A percentile compares a stretch with the other conserved stretches of the same genome.
phyloP scores from a whole-genome alignment of 2,797 vertebrate species.

The Danio jaintianensis region DNA sequence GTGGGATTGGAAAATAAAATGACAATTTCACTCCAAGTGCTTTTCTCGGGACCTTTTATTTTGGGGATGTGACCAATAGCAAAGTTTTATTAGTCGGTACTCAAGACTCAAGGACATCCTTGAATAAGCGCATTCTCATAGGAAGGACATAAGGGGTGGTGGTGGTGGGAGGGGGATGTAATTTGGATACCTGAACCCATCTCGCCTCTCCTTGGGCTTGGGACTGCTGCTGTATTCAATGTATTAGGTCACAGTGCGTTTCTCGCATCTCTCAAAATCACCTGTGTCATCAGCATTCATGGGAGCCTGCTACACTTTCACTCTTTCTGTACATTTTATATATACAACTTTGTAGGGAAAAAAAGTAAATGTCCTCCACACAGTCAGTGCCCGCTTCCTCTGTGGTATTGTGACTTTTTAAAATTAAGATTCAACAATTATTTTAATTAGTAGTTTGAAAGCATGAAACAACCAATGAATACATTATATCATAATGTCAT shows the following conservation, averaged over 20 bases:
- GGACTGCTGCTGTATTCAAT: conserved; percentile 33
- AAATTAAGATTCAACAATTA: no score
- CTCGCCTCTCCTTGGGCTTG: conserved; percentile 57
- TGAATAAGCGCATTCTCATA: conserved; percentile 44
- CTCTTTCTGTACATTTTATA: conserved; percentile 32
- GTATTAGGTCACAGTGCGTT: conserved; percentile 18
- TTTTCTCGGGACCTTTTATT: conserved; percentile 38
- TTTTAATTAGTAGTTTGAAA: not conserved
- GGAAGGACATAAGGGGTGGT: conserved; percentile 13
- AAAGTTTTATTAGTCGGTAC: conserved; percentile 49
- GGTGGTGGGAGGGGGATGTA: conserved; percentile 21
- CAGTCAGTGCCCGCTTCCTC: not conserved
- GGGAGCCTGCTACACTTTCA: not conserved
- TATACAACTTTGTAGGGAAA: conserved; percentile 35
- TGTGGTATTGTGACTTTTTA: no score
- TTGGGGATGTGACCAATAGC: conserved; percentile 42
- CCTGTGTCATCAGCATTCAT: conserved; percentile 22
- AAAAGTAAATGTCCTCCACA: conserved; percentile 14
- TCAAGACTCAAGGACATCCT: conserved; percentile 57
- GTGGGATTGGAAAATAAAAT: conserved; percentile 12
- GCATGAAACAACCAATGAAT: not conserved
- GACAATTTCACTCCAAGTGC: conserved; percentile 44
- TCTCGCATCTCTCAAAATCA: conserved; percentile 24
- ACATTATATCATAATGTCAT: not conserved
- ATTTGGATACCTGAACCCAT: conserved; percentile 57